These are phyloP conservation scores for Chelonus insularis DNA, from an alignment of 1,140 invertebrate genomes.

Conservation along the genomic window DNA sequence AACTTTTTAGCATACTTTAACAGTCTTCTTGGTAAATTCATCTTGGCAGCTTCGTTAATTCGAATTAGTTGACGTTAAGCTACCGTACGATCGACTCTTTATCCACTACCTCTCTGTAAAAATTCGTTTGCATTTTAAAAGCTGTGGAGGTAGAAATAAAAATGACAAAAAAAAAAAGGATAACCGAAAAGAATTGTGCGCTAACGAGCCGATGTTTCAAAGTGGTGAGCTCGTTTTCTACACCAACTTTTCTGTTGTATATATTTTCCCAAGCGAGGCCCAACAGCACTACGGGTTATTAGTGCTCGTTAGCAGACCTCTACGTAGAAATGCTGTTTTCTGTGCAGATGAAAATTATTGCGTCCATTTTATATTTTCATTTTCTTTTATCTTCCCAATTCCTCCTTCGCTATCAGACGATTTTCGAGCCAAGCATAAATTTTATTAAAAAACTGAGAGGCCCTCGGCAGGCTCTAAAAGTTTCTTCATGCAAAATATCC, in stretches of 20 bases:
- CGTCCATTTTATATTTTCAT: constrained; percentile 1
- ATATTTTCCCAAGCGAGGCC: neutral
- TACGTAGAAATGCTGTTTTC: constrained; percentile 24
- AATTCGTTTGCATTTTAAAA: constrained; percentile 30
- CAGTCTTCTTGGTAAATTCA: too few species aligned
- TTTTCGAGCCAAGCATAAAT: neutral
- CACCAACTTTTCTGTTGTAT: neutral
- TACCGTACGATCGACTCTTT: neutral
- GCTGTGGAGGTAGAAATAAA: neutral
- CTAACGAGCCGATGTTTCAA: constrained; percentile 31
- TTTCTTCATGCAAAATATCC: constrained; percentile 50
- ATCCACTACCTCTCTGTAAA: neutral
- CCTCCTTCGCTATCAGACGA: neutral
- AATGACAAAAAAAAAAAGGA: neutral
- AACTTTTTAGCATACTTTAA: too few species aligned
- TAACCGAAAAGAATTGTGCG: constrained; percentile 23
- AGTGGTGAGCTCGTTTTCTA: constrained; percentile 19
- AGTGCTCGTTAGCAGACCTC: constrained; percentile 29
- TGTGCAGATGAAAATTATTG: constrained; percentile 25
- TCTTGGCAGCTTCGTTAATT: neutral
- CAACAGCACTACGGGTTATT: constrained; percentile 20
- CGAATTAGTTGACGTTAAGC: neutral
- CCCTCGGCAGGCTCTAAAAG: constrained; percentile 48
- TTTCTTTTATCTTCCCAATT: neutral
- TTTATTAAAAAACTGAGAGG: neutral